Evolutionary conservation across 2,797 vertebrate species (phyloP).

Genomic region (Rhabdomys pumilio): DNA sequence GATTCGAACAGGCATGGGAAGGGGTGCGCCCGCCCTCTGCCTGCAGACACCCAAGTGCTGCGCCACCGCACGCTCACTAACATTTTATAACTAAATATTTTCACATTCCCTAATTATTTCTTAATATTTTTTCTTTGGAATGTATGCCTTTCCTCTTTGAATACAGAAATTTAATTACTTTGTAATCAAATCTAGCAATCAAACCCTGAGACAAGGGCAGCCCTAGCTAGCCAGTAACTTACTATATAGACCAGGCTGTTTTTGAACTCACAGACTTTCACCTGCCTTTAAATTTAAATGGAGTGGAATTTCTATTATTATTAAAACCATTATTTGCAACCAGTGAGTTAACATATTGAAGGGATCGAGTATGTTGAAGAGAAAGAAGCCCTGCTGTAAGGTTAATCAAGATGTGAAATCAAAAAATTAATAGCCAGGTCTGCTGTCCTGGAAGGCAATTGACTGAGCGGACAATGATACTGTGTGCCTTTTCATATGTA

Average conservation of each 20-base stretch:
- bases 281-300: not conserved
- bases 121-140: constrained; percentile 36
- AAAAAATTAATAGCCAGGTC: not conserved
- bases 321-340: not conserved
- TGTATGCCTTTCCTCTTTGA: not conserved
- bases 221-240: not conserved
- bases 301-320: not conserved
- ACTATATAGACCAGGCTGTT: not conserved
- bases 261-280: not conserved
- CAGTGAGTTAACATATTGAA: constrained; percentile 17
- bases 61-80: not conserved
- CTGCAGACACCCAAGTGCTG: too few relatives aligned
- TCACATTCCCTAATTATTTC: constrained; percentile 44
- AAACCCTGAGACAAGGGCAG: not conserved
- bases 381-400: not conserved
- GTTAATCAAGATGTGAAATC: constrained; percentile 43
- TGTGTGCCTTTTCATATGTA: not conserved
- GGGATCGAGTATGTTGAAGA: not conserved
- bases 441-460: not conserved
- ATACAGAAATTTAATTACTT: not conserved
- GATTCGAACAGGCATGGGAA: too few relatives aligned
- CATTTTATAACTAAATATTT: constrained; percentile 27
- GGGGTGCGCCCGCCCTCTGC: too few relatives aligned
- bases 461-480: not conserved
- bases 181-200: not conserved